Evolutionary conservation across 2,113 vertebrate genomes (phyloP), one percentile per base, ranked within the genome.

Genomic region (Lynx canadensis): DNA sequence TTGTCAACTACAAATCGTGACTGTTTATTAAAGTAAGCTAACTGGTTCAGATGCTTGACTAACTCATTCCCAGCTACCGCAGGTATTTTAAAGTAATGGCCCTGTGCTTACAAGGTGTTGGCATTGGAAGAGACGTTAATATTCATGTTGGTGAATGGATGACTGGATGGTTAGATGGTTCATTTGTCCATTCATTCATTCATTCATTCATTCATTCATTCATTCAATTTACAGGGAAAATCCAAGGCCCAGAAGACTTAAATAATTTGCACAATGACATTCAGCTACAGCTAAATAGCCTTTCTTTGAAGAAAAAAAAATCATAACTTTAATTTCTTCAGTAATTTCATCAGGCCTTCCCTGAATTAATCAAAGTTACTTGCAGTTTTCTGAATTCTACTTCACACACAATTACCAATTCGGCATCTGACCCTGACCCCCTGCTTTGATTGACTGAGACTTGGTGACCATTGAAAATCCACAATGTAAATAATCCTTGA

Each of bases 401-500:
- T 94, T 94, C 60, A 76, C 55, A 85, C 19, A 78, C 11, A 83
- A 73, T 87, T n/a, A 92, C 76, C 41, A 57, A 83, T 66, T 79
- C 79, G 68, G 29, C 73, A 31, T 65, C 83, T 91, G 96, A 83
- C 68, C 79, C 76, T 52, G 68, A 74, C 65, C 21, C 55, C 71
- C 69, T 73, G 84, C 92, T 98, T 78, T 73, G 94, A 95, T 4
- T 97, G 93, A 91, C 92, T 50, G 66, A 71, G 85, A 76, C 52
- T 23, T 36, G 31, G 91, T 90, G 74, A 96, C 84, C 82, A 68
- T 25, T 69, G 83, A 96, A 94, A 97, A 97, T 78, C 88, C 84
- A 74, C 87, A 94, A 92, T 33, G 57, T 97, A 97, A 96, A 96
- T 89, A 98, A 95, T 48, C 93, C 84, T 94, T 96, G 89, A 96